phyloP scores from a whole-genome alignment of 2,797 vertebrate genomes.

The Somateria mollissima region DNA sequence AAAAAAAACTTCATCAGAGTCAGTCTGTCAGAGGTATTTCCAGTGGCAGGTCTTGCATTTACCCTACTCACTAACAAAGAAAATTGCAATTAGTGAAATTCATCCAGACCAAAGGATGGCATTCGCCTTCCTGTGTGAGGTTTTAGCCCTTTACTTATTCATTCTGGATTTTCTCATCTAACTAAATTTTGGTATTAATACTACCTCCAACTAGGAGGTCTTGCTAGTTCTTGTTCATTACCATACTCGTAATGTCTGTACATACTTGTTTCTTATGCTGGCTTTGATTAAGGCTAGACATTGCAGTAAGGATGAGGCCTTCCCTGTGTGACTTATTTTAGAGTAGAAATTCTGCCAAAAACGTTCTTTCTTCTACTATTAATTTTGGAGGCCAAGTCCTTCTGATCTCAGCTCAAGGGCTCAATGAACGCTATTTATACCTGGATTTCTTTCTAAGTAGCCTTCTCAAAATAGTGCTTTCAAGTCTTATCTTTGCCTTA shows the following conservation, averaged over 20 bases:
- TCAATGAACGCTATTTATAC: not conserved
- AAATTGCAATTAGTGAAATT: conserved; percentile 5
- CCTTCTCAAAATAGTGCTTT: conserved; percentile 1
- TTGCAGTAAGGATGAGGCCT: fast-evolving
- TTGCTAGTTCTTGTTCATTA: not conserved
- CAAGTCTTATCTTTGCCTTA: conserved; percentile 21
- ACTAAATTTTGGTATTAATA: not conserved
- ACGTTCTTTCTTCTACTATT: not conserved
- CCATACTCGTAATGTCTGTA: fast-evolving
- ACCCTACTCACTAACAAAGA: not conserved
- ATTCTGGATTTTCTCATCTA: not conserved
- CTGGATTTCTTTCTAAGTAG: not conserved
- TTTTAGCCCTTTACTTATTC: not conserved
- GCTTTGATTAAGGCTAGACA: not conserved
- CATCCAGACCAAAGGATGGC: not conserved
- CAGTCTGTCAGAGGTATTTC: conserved; percentile 12
- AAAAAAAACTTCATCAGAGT: conserved; percentile 25
- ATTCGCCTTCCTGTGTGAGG: not conserved
- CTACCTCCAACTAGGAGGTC: not conserved
- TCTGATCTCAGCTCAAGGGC: not conserved
- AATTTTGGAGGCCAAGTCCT: not conserved
- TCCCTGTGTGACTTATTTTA: not conserved
- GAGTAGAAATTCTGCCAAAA: not conserved
- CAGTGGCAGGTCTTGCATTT: not conserved
- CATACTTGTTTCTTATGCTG: fast-evolving